Evolutionary conservation across 2,113 vertebrate species (phyloP).

Genomic region (Eptesicus fuscus): DNA sequence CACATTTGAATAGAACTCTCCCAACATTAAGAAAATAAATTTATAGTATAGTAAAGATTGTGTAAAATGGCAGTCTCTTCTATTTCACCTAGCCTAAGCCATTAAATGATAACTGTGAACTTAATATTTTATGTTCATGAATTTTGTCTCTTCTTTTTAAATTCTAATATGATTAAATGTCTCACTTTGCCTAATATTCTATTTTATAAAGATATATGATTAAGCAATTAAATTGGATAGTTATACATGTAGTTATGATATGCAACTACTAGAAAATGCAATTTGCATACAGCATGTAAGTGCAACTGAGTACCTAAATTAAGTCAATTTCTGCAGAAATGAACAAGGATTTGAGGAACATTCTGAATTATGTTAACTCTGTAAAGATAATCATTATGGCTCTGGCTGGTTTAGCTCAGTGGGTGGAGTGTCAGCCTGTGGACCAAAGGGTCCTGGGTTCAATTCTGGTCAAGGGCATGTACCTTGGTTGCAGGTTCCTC

Average conservation of each 20-base stretch:
- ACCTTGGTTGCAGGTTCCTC: no score
- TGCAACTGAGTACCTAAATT: neutral
- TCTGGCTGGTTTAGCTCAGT: neutral
- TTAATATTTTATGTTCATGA: conserved; percentile 16
- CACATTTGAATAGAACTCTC: neutral
- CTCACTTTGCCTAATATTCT: conserved; percentile 21
- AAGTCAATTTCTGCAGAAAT: neutral
- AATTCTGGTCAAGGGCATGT: no score
- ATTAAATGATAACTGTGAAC: conserved; percentile 29
- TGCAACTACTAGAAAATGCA: neutral
- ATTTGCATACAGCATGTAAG: neutral
- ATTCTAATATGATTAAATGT: conserved; percentile 28
- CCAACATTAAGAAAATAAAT: conserved; percentile 25
- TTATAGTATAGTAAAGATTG: neutral
- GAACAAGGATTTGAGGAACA: neutral
- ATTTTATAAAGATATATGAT: conserved; percentile 13
- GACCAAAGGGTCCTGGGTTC: no score
- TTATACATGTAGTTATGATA: neutral
- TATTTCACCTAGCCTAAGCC: neutral
- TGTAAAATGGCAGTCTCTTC: neutral
- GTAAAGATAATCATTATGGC: neutral
- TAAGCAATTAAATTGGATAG: neutral
- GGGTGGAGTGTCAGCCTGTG: no score
- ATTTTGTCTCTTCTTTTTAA: conserved; percentile 39
- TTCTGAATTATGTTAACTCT: neutral